These are phyloP conservation scores for Lepisosteus oculatus DNA, from an alignment of 2,113 vertebrate genomes.

Conservation along the genomic window DNA sequence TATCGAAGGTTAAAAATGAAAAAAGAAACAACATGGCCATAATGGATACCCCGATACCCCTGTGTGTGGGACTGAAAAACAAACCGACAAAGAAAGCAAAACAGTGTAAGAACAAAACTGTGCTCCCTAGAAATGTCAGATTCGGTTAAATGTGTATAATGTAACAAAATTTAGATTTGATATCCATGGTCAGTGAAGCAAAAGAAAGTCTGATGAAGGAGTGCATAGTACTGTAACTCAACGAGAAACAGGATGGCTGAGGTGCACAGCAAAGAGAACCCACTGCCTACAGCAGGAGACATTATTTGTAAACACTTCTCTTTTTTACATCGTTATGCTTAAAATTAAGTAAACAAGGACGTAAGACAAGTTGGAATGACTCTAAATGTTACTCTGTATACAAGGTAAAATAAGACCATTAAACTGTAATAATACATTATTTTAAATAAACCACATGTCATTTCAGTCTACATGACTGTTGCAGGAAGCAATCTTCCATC, in stretches of 20 bases:
- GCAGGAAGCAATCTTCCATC: conserved; percentile 28
- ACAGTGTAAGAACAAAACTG: not conserved
- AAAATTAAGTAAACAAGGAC: conserved; percentile 7
- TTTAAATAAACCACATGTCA: conserved; percentile 27
- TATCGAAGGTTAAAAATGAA: conserved; percentile 52
- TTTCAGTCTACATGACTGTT: conserved; percentile 13
- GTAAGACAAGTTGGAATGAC: conserved; percentile 8
- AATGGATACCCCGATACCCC: conserved; percentile 14
- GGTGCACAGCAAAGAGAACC: conserved; percentile 9
- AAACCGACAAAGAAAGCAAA: not conserved
- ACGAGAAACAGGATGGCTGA: not conserved
- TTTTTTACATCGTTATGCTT: conserved; percentile 1
- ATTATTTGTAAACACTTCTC: not conserved
- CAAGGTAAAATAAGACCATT: conserved; percentile 20
- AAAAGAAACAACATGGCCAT: conserved; percentile 39
- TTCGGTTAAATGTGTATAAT: conserved; percentile 31
- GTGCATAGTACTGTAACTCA: conserved; percentile 2
- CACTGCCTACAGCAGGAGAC: not conserved
- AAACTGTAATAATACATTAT: conserved; percentile 11
- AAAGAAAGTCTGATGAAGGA: not conserved
- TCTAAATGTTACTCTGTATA: conserved; percentile 7
- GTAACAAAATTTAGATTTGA: conserved; percentile 24
- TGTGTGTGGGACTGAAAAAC: conserved; percentile 29
- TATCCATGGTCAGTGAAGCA: conserved; percentile 12
- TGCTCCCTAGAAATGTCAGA: conserved; percentile 9